Base-by-base conservation (phyloP, 2,797 vertebrate genomes). In the Sebastolobus alascanus region DNA sequence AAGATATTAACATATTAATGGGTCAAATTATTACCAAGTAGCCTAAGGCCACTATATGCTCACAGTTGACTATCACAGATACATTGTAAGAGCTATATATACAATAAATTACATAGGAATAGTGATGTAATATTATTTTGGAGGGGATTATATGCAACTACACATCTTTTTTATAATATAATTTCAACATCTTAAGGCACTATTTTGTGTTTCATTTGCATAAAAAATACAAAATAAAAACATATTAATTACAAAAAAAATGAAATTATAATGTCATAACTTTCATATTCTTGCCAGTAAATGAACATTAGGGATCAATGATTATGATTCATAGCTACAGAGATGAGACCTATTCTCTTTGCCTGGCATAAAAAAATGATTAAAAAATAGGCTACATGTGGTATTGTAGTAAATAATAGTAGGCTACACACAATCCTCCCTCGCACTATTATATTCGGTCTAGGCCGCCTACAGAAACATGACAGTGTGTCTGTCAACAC, bases 401-500 rank as follows among this genome's bases (percentile, higher is more conserved):
- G 20, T 20, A 54, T 20, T 38, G 69, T 59, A 65, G 78, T 73
- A 78, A 70, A 84, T 72, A 35, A 55, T 52, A 70, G 68, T 68
- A 20, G 38, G 14, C 14, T 43, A 73, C 83, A 75, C 66, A 80
- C 52, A 75, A 22, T 71, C 59, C 66, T 71, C 16, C 22, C 22
- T 31, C 40, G 82, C 61, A 12, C 59, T 85, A 18, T 46, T 64
- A 50, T 43, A 73, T 83, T 72, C 33, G 46, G 73, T 86, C 40
- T 66, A 69, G 73, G 85, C 87, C 87, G 85, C 71, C 67, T 78
- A 67, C 77, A 82, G 80, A 81, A 84, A 90, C 86, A 84, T 93
- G 92, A 92, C 92, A 87, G 86, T 59, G 87, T 87, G 90, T 81
- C 86, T 90, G 90, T 92, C 90, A 93, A 80, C 92, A 90, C 91